Evolutionary conservation across 2,888 invertebrate genomes (phyloP), one percentile per base, ranked within the genome.

Genomic region (Nomada flava): DNA sequence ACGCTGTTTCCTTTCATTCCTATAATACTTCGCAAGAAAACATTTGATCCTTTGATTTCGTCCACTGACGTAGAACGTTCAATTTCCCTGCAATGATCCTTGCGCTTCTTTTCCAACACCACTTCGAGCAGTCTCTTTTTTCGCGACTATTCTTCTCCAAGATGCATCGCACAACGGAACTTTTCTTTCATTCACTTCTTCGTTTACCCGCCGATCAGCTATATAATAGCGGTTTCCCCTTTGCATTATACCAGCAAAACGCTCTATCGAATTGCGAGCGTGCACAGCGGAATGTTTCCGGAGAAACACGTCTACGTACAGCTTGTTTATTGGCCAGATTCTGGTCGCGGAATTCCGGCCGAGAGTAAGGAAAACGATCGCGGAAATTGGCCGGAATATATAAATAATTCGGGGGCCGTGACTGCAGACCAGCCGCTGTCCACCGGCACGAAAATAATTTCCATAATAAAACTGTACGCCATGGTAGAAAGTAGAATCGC

Each of bases 401-500:
- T 68, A 60, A 79, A 71, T 60, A 75, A 72, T 79, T 71, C 75
- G 70, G 73, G 47, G 69, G 79, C 71, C 75, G 76, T 81, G 85
- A 7, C n/a, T 20, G 52, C 63, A 57, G 65, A 52, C 65, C 62
- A 73, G 65, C 76, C 71, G 78, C 55, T 50, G 75, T 67, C 73
- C 23, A 53, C 47, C 64, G 26, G 20, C 57, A n/a, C 44, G 76
- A 73, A 79, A 88, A 81, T 87, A 77, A 82, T 86, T 63, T 85
- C 67, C 71, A 23, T 73, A 71, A 84, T 82, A 71, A 84, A 82
- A 82, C 55, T 67, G 42, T 23, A 63, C 55, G 44, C 57, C 53
- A 62, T 55, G 78, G 64, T 88, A 88, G 88, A 88, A 88, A 86
- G 88, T 86, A 63, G 70, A 63, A 69, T 74, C 71, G 78, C 83